Percentiles rank a stretch among this genome's conserved stretches.
Evolutionary conservation across 2,888 invertebrate species (phyloP).

Genomic region (Yponomeuta malinellus): DNA sequence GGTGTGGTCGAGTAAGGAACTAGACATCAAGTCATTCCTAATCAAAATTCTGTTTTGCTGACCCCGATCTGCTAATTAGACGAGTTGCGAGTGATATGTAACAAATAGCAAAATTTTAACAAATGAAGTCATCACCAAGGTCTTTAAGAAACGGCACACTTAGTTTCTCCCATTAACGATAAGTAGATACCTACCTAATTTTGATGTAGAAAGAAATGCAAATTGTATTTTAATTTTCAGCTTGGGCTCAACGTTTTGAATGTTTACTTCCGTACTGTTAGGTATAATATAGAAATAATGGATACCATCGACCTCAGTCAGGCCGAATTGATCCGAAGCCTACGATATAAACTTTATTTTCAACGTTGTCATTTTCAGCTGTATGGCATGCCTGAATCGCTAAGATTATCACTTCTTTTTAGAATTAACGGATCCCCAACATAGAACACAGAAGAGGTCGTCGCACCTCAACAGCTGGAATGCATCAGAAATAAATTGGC

Average conservation of each 20-base stretch:
- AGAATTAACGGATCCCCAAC: background rate
- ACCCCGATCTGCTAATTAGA: constrained; percentile 37
- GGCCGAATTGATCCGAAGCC: no score
- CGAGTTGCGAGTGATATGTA: background rate
- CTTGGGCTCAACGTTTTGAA: no score
- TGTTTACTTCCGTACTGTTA: no score
- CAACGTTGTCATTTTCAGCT: no score
- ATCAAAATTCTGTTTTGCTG: constrained; percentile 29
- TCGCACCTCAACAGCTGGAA: constrained; percentile 39
- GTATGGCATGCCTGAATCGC: no score
- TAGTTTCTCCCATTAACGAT: background rate
- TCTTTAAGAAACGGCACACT: background rate
- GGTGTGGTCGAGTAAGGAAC: constrained; percentile 28
- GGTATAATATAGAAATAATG: no score
- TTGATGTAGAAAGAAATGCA: background rate
- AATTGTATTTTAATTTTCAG: background rate
- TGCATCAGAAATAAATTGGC: constrained; percentile 35
- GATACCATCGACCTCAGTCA: no score
- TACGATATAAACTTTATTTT: no score
- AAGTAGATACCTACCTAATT: background rate
- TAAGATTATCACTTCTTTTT: no score
- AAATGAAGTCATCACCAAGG: background rate
- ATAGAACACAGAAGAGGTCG: constrained; percentile 28
- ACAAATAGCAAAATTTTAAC: background rate
- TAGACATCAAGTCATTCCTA: constrained; percentile 18